A percentile compares a stretch with the other conserved stretches of the same genome.
Conservation (phyloP, 2,888 invertebrate species). For the Galeopsomyia nigrocyanea region DNA sequence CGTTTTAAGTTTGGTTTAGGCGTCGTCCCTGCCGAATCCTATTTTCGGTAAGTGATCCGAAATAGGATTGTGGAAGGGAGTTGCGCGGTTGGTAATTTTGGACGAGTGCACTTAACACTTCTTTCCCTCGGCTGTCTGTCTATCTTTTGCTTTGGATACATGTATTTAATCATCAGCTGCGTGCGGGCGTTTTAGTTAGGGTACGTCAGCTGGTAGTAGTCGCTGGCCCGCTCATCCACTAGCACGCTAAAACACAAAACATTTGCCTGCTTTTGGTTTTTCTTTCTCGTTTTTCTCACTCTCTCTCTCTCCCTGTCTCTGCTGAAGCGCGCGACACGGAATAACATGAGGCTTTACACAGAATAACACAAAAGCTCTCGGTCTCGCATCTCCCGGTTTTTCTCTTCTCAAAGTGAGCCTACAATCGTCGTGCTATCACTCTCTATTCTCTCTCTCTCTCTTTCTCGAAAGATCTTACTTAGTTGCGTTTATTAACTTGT, state of each 20-base stretch:
- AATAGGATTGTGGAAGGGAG: slow-evolving; percentile 30
- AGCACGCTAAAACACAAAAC: slow-evolving; percentile 46
- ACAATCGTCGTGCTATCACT: too few species aligned
- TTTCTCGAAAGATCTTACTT: too few species aligned
- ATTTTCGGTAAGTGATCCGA: slow-evolving; percentile 46
- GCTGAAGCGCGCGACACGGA: too few species aligned
- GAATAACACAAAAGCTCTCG: too few species aligned
- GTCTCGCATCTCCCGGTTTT: too few species aligned
- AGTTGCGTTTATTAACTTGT: too few species aligned
- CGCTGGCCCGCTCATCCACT: slow-evolving; percentile 44
- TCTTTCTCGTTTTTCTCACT: neutral
- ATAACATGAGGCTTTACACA: too few species aligned
- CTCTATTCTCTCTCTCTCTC: too few species aligned
- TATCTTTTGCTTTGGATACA: neutral
- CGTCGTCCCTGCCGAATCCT: slow-evolving; percentile 35
- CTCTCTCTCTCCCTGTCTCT: neutral
- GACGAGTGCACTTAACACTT: slow-evolving; percentile 11
- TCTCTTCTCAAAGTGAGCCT: too few species aligned
- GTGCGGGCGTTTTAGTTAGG: slow-evolving; percentile 38
- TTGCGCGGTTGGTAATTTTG: slow-evolving; percentile 30
- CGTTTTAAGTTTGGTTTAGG: too few species aligned
- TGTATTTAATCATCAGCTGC: too few species aligned
- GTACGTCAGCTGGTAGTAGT: slow-evolving; percentile 49
- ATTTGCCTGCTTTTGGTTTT: slow-evolving; percentile 20
- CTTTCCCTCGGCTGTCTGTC: neutral